Evolutionary conservation across 2,113 vertebrate species (phyloP).

Genomic region (Campylomormyrus numenius): DNA sequence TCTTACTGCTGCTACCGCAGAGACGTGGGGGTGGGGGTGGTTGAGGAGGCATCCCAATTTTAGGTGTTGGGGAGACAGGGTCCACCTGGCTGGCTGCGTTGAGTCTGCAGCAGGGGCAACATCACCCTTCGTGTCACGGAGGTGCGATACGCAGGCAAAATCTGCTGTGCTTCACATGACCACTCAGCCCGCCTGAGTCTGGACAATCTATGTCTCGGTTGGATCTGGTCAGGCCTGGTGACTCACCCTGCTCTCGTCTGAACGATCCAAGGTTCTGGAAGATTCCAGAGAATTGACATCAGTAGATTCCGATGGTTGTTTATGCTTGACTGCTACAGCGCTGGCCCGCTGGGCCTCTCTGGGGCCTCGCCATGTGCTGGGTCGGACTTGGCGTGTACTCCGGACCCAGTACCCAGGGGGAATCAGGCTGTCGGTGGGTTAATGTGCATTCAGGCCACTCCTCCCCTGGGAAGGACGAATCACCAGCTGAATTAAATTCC

Average conservation of each 20-base stretch:
- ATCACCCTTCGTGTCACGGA: constrained; percentile 22
- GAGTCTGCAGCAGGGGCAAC: not conserved
- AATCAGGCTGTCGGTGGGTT: not conserved
- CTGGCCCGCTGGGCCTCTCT: not conserved
- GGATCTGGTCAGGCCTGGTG: not conserved
- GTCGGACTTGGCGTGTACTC: not conserved
- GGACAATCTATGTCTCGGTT: not conserved
- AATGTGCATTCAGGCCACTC: not conserved
- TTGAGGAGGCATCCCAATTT: not conserved
- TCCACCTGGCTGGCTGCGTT: constrained; percentile 34
- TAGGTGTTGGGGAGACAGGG: constrained; percentile 35
- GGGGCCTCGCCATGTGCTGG: not conserved
- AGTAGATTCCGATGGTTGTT: not conserved
- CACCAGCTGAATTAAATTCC: not conserved
- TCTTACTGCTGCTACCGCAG: constrained; percentile 20
- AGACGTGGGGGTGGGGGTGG: not conserved
- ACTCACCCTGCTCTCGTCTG: not conserved
- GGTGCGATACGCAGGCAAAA: not conserved
- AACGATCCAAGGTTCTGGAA: not conserved
- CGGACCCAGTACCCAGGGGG: not conserved
- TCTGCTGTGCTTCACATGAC: not conserved
- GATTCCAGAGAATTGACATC: not conserved
- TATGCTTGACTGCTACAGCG: not conserved
- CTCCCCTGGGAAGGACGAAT: not conserved
- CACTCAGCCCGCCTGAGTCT: not conserved